A percentile compares a stretch with the other conserved stretches of the same genome.
Conservation (phyloP, 2,888 invertebrate genomes). For the Oscheius onirici region DNA sequence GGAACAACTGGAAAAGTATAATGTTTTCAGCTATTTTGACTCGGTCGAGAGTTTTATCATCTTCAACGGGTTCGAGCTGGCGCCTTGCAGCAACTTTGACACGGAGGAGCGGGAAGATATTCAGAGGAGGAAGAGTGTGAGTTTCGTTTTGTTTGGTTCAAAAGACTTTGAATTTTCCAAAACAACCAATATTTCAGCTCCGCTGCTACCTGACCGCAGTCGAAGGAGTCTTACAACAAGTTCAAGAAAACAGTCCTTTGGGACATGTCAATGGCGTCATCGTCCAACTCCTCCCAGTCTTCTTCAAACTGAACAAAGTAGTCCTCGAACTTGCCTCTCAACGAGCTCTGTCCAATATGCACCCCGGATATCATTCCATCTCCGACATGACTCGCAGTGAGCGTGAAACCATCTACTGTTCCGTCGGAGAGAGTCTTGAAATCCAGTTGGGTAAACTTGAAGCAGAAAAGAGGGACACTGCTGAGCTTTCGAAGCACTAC, state of each 20-base stretch:
- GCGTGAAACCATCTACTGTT: constrained; percentile 54
- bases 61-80: constrained; percentile 30
- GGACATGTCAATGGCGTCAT: constrained; percentile 45
- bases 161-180: neutral
- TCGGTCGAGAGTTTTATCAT: constrained; percentile 22
- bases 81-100: neutral
- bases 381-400: constrained; percentile 54
- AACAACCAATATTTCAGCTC: constrained; percentile 26
- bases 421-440: constrained; percentile 35
- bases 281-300: constrained; percentile 41
- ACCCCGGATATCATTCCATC: constrained; percentile 45
- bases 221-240: constrained; percentile 55
- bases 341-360: constrained; percentile 33
- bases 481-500: constrained; percentile 32
- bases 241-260: constrained; percentile 51
- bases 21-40: constrained; percentile 10
- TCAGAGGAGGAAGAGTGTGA: constrained; percentile 19
- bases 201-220: constrained; percentile 51
- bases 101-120: constrained; percentile 19
- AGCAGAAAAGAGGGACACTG: constrained; percentile 23
- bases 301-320: constrained; percentile 45
- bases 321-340: constrained; percentile 43
- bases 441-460: constrained; percentile 21
- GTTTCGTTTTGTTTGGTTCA: neutral
- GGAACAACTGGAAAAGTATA: neutral